Evolutionary conservation across 2,888 invertebrate species (phyloP).

Genomic region (Aphidoletes aphidimyza): DNA sequence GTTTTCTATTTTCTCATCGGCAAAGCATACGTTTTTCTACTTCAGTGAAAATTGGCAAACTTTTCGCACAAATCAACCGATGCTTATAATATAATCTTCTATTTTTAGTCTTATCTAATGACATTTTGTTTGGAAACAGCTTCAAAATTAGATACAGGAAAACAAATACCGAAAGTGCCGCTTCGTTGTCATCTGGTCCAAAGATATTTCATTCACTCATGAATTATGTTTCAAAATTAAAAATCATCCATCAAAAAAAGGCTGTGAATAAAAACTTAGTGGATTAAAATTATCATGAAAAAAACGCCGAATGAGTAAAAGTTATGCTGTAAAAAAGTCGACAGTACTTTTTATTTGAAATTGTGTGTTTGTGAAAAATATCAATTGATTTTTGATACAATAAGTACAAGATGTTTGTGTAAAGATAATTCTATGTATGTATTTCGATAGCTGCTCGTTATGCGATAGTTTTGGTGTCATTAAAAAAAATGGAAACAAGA

Average conservation of each 20-base stretch:
- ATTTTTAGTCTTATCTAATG: too few species aligned
- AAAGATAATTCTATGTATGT: slow-evolving; percentile 1
- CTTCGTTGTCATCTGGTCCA: too few species aligned
- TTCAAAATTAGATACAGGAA: too few species aligned
- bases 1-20: background rate
- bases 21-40: too few species aligned
- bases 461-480: background rate
- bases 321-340: background rate
- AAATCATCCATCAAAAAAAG: too few species aligned
- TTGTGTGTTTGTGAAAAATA: slow-evolving; percentile 22
- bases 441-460: background rate
- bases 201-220: too few species aligned
- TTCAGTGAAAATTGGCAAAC: too few species aligned
- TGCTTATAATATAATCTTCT: too few species aligned
- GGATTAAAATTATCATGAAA: background rate
- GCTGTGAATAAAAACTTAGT: too few species aligned
- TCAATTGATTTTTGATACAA: slow-evolving; percentile 24
- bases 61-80: too few species aligned
- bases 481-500: background rate
- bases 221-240: background rate
- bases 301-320: background rate
- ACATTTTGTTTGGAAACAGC: too few species aligned
- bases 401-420: slow-evolving; percentile 25
- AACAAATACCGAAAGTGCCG: too few species aligned
- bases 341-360: slow-evolving; percentile 7